A percentile compares a stretch with the other conserved stretches of the same genome.
These are phyloP conservation scores for Dryococelus australis DNA, from an alignment of 2,888 invertebrate species.

Conservation along the genomic window DNA sequence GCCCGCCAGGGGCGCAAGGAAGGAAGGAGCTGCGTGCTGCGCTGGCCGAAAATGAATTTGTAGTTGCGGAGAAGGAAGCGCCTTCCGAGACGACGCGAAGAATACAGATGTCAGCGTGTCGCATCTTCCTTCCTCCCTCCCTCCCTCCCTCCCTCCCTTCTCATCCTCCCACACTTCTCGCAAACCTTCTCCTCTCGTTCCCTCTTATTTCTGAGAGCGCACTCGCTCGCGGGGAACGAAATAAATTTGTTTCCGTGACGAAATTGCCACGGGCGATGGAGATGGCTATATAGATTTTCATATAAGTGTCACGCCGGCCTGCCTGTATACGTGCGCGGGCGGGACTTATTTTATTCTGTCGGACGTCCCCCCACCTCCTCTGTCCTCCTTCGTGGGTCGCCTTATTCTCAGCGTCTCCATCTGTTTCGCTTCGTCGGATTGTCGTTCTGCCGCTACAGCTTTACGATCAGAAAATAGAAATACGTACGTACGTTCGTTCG, in stretches of 20 bases:
- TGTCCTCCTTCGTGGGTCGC: not conserved
- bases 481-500: too few species aligned
- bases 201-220: constrained; percentile 9
- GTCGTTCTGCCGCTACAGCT: too few species aligned
- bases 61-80: not conserved
- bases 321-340: not conserved
- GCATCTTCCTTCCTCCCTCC: not conserved
- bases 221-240: not conserved
- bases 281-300: not conserved
- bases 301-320: not conserved
- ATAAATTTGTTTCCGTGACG: not conserved
- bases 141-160: not conserved
- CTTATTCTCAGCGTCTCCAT: too few species aligned
- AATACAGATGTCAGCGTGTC: not conserved
- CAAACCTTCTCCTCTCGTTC: not conserved
- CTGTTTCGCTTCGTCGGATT: too few species aligned
- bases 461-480: too few species aligned
- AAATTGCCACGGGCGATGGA: not conserved
- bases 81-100: not conserved
- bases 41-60: not conserved
- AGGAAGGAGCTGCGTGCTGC: too few species aligned
- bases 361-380: not conserved
- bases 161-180: not conserved
- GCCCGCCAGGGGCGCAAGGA: not conserved
- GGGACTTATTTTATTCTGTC: too few species aligned